Base-by-base conservation (phyloP, 2,888 invertebrate species). In the Phytoseiulus persimilis region DNA sequence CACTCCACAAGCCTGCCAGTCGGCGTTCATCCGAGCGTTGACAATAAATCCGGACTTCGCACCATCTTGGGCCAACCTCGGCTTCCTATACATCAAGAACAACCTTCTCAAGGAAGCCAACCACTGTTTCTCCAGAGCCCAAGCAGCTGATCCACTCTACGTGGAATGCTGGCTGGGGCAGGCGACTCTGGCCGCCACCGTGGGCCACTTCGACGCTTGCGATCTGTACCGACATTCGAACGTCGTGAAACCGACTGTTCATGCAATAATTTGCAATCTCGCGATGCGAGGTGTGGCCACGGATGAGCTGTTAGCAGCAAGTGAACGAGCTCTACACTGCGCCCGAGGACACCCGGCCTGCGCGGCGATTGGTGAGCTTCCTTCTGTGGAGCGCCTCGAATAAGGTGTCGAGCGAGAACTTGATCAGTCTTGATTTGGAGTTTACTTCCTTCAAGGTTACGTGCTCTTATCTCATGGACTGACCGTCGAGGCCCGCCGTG, bases 101-200 rank as follows among this genome's bases (percentile, higher is more conserved):
- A 45, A 45, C 31, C 45, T 87, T 23, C 87, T 87, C 6, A 33
- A 87, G 11, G 87, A 87, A 14, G 87, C 87, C 33, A 87, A 87
- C 39, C 87, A 87, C 9, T 87, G 87, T 33, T 87, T 87, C 33
- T 39, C 87, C 11, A 0, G 39, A 33, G 87, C 87, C 18, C 87
- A 87, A 33, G 87, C 87, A 6, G 87, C 45, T 0, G 87, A 87
- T 45, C 87, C 87, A 45, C 33, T 87, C 32, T 39, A 87, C 33
- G 39, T 87, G n/a, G 87, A 87, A 32, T 87, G 87, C 39, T 87
- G 87, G 87, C 87, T 87, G 28, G 87, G 87, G 1, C 87, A 87
- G 45, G 87, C 87, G 0, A 87, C 87, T 6, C n/a, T 87, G 32
- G 87, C 87, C 2, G 87, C 87, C 9, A 87, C 87, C 33, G 87